These are phyloP conservation scores for Andrena bicolor DNA, from an alignment of 2,888 invertebrate genomes.

Conservation along the genomic window DNA sequence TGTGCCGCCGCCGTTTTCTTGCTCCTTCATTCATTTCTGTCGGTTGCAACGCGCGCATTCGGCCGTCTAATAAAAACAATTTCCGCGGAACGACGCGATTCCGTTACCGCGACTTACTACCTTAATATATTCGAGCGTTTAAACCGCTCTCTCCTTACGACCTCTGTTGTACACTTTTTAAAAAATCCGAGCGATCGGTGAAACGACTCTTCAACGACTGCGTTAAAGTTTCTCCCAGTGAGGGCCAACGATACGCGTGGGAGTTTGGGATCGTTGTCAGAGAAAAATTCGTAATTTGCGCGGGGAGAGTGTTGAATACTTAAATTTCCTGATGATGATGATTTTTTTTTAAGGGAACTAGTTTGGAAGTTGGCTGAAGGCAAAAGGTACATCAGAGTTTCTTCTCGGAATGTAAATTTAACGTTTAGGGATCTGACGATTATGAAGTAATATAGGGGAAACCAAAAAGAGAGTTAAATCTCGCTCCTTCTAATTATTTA, in stretches of 20 bases:
- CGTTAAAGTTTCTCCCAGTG: neutral
- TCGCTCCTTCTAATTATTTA: no score
- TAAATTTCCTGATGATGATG: no score
- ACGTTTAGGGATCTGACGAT: no score
- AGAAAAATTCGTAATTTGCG: neutral
- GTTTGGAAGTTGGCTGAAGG: no score
- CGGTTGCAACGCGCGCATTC: slow-evolving; percentile 50
- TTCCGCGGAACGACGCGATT: slow-evolving; percentile 35
- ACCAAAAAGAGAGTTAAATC: no score
- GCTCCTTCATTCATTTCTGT: slow-evolving; percentile 50
- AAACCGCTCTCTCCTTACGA: neutral
- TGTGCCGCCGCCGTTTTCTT: slow-evolving; percentile 18
- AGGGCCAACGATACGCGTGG: neutral
- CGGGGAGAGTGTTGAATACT: no score
- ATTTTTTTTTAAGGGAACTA: no score
- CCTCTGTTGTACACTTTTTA: neutral
- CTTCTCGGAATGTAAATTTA: no score
- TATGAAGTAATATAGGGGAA: neutral
- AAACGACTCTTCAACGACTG: neutral
- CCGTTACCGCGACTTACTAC: slow-evolving; percentile 32
- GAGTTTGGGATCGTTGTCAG: no score
- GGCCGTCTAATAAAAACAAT: slow-evolving; percentile 55
- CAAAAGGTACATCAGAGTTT: no score
- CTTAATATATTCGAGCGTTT: slow-evolving; percentile 21
- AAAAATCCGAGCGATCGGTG: neutral